Percentiles rank a stretch among this genome's conserved stretches.
phyloP scores from a whole-genome alignment of 2,113 vertebrate species.

The Gallinago jamesoni region DNA sequence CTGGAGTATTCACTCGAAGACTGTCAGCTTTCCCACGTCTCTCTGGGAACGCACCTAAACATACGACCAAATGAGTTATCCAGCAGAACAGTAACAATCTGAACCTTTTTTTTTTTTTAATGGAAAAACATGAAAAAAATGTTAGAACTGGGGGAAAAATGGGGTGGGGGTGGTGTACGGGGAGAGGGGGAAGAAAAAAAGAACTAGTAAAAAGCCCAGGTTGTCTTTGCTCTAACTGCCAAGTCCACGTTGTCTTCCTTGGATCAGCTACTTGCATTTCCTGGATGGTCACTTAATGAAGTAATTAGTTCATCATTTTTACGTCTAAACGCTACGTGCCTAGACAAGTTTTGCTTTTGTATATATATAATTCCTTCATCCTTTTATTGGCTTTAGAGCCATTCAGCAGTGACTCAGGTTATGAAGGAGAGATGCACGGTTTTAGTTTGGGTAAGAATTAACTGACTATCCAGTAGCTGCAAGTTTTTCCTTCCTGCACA shows the following conservation, averaged over 20 bases:
- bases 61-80: background rate
- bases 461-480: constrained; percentile 53
- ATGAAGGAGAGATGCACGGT: constrained; percentile 42
- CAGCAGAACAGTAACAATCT: background rate
- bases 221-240: background rate
- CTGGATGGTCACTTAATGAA: constrained; percentile 2
- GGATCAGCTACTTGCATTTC: background rate
- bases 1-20: background rate
- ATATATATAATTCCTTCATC: constrained; percentile 37
- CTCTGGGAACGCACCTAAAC: background rate
- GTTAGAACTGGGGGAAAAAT: background rate
- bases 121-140: background rate
- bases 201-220: background rate
- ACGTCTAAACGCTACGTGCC: constrained; percentile 24
- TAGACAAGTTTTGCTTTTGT: constrained; percentile 63
- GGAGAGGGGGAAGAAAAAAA: too few relatives aligned
- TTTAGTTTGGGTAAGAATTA: constrained; percentile 73
- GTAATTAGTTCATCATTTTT: constrained; percentile 37
- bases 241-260: background rate
- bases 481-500: constrained; percentile 43
- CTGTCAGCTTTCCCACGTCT: background rate
- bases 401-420: constrained; percentile 60
- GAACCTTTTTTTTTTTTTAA: background rate
- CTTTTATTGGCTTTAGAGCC: constrained; percentile 62
- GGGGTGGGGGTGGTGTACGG: too few relatives aligned